Conservation (phyloP, 2,113 vertebrate genomes). For the Ptilorrhoa leucosticta region DNA sequence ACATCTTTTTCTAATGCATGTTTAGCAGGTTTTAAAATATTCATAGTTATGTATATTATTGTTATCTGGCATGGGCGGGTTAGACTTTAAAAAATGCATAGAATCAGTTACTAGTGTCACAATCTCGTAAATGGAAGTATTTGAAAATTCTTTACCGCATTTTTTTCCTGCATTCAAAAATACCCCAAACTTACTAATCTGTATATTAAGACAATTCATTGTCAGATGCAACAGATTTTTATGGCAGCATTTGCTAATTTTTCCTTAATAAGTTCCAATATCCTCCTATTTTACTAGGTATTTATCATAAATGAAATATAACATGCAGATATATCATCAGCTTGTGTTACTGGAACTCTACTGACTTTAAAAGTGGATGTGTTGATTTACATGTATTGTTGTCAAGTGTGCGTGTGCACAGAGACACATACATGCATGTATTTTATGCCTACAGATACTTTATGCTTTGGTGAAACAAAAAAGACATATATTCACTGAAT, state of each 20-base stretch:
- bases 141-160: not conserved
- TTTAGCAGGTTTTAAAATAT: conserved; percentile 63
- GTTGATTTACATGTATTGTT: not conserved
- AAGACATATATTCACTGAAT: not conserved
- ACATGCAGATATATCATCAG: not conserved
- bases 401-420: not conserved
- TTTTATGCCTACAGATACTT: not conserved
- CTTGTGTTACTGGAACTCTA: not conserved
- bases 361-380: not conserved
- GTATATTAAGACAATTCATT: not conserved
- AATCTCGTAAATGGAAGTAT: conserved; percentile 12
- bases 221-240: not conserved
- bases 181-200: not conserved
- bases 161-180: conserved; percentile 13
- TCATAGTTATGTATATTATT: conserved; percentile 38
- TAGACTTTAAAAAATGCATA: conserved; percentile 52
- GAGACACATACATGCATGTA: not conserved
- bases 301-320: not conserved
- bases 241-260: not conserved
- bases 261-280: not conserved
- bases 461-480: not conserved
- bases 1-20: conserved; percentile 38
- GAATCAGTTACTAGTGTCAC: not conserved
- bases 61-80: conserved; percentile 12
- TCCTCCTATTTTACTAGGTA: not conserved